Evolutionary conservation across 2,888 invertebrate genomes (phyloP), one percentile per base, ranked within the genome.

Genomic region (Nycteola revayana): DNA sequence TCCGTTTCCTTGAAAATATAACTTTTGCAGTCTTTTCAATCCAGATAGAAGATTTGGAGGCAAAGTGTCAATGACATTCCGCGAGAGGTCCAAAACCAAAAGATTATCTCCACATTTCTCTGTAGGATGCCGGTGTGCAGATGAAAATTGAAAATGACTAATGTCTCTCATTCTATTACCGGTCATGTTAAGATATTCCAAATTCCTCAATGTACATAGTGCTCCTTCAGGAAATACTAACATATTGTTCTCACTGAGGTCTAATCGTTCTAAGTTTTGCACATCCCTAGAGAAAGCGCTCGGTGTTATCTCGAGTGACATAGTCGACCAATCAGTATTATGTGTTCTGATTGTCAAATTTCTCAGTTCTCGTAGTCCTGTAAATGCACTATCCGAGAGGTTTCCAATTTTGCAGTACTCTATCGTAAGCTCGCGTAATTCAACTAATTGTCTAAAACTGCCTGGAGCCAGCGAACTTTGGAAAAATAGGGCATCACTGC

Each of bases 331-430:
- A 70, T 95, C 94, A 24, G 94, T 94, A 79, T 95, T 95, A 81
- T 95, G 94, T 30, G 95, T 95, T 61, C 94, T 91, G 49, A 96
- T 91, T 25, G 95, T 95, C 38, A 96, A 88, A 73, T 95, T 94
- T 52, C 94, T 90, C 43, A 96, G 89, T 72, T 95, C 93, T 39
- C 93, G 92, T 24, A 96, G 90, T 26, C 95, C 95, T 25, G 92
- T 91, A 66, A 96, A 95, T n/a, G 95, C 94, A 36, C 94, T 94
- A 60, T 94, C 93, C 40, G 95, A 94, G 38, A 95, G 89, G 69
- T 94, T 94, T 36, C 94, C 93, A 45, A 95, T 94, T 84, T 95
- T 95, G 79, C 95, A 96, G 70, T 93, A 94, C 71, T 95, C 95
- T 58, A 96, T 93, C 25, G 93, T 92, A 30, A 96, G 90, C 62